phyloP scores from a whole-genome alignment of 2,888 invertebrate genomes.

The Nycteola revayana region DNA sequence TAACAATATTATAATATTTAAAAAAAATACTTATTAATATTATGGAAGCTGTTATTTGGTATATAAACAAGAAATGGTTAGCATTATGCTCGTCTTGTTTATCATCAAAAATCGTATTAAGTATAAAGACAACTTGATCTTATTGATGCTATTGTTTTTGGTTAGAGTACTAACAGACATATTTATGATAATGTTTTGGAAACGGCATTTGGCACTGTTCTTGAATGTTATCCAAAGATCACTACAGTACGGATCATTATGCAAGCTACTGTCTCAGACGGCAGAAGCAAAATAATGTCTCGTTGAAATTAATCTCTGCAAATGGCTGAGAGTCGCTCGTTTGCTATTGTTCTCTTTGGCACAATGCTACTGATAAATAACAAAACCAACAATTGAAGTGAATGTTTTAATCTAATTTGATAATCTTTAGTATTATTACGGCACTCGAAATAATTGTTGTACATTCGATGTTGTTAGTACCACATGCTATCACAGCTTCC shows the following conservation, averaged over 20 bases:
- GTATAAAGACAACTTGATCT: constrained; percentile 9
- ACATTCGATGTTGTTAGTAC: constrained; percentile 17
- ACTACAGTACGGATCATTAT: constrained; percentile 32
- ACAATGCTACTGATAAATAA: constrained; percentile 19
- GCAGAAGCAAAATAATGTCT: constrained; percentile 20
- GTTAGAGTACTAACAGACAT: too few relatives aligned
- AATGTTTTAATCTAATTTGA: too few relatives aligned
- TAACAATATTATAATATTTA: too few relatives aligned
- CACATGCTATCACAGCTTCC: constrained; percentile 34
- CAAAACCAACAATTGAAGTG: background rate
- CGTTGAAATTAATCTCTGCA: constrained; percentile 33
- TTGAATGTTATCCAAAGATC: constrained; percentile 30
- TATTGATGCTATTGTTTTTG: constrained; percentile 16
- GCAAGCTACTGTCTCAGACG: constrained; percentile 36
- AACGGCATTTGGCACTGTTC: constrained; percentile 27
- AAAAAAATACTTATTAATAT: too few relatives aligned
- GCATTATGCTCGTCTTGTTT: too few relatives aligned
- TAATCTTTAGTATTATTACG: too few relatives aligned
- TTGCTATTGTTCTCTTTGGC: constrained; percentile 26
- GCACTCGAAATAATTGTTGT: constrained; percentile 4
- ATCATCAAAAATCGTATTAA: too few relatives aligned
- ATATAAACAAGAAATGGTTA: too few relatives aligned
- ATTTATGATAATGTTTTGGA: constrained; percentile 19
- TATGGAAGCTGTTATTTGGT: too few relatives aligned
- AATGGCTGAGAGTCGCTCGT: constrained; percentile 15